phyloP scores from a whole-genome alignment of 2,113 vertebrate genomes.

The Salvelinus alpinus region DNA sequence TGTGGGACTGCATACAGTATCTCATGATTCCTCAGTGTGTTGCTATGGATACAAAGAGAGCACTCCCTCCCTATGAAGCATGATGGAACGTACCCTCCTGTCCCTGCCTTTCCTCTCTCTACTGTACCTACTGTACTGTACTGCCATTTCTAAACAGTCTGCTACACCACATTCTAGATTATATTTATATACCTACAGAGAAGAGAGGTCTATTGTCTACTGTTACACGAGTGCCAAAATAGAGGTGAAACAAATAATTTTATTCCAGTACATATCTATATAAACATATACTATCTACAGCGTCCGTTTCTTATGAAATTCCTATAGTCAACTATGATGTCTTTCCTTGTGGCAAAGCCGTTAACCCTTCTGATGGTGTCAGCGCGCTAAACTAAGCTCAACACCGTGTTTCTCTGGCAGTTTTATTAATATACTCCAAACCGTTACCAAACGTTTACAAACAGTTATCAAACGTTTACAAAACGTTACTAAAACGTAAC shows the following conservation, averaged over 20 bases:
- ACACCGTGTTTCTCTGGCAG: not conserved
- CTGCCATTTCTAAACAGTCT: conserved; percentile 62
- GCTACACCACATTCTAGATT: conserved; percentile 52
- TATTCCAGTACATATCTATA: conserved; percentile 37
- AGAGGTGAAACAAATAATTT: conserved; percentile 56
- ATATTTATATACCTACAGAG: conserved; percentile 61
- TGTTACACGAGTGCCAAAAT: conserved; percentile 75
- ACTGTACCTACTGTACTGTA: conserved; percentile 41
- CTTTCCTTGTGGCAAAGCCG: not conserved
- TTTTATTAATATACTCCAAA: not conserved
- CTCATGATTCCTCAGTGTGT: conserved; percentile 33
- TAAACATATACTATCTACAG: conserved; percentile 16
- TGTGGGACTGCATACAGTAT: conserved; percentile 12
- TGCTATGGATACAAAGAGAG: conserved; percentile 16
- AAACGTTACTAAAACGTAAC: no score
- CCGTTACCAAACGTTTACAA: no score
- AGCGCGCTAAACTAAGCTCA: not conserved
- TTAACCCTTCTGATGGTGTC: not conserved
- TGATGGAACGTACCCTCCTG: conserved; percentile 46
- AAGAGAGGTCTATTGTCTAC: conserved; percentile 39
- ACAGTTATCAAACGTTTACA: no score
- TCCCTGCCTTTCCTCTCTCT: conserved; percentile 39
- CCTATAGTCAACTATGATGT: conserved; percentile 26
- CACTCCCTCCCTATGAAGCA: conserved; percentile 44
- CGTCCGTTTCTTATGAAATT: conserved; percentile 36